phyloP scores from a whole-genome alignment of 1,140 invertebrate genomes.

The Nephotettix cincticeps region DNA sequence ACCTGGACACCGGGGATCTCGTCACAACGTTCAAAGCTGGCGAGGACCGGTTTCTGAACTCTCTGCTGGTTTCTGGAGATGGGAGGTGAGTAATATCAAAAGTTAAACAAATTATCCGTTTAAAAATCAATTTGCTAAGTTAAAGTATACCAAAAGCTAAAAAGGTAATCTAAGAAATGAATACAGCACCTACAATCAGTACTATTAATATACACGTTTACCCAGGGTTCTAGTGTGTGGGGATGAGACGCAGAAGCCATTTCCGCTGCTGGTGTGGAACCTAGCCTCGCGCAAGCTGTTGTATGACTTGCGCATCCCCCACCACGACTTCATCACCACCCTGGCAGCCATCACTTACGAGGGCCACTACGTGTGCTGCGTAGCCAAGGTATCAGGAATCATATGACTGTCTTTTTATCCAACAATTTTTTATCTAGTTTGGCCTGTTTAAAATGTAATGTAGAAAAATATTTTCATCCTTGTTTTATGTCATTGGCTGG shows the following conservation, averaged over 20 bases:
- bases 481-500: too few relatives aligned
- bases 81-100: slow-evolving; percentile 62
- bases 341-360: slow-evolving; percentile 84
- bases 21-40: slow-evolving; percentile 87
- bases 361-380: slow-evolving; percentile 65
- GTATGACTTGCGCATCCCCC: slow-evolving; percentile 83
- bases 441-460: too few relatives aligned
- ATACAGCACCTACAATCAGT: background rate
- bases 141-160: too few relatives aligned
- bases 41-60: slow-evolving; percentile 86
- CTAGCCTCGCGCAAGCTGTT: slow-evolving; percentile 77
- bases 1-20: slow-evolving; percentile 76
- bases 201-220: background rate
- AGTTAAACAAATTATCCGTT: too few relatives aligned
- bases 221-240: slow-evolving; percentile 80
- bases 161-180: background rate
- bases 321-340: slow-evolving; percentile 84
- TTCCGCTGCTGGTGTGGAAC: slow-evolving; percentile 86
- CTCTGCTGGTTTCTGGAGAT: slow-evolving; percentile 81
- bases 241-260: slow-evolving; percentile 89
- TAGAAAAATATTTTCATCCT: too few relatives aligned
- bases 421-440: too few relatives aligned
- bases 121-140: too few relatives aligned
- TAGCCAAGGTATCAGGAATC: slow-evolving; percentile 58
- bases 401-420: too few relatives aligned